Base-by-base conservation (phyloP, 2,888 invertebrate species). In the Platerodrilus igneus region DNA sequence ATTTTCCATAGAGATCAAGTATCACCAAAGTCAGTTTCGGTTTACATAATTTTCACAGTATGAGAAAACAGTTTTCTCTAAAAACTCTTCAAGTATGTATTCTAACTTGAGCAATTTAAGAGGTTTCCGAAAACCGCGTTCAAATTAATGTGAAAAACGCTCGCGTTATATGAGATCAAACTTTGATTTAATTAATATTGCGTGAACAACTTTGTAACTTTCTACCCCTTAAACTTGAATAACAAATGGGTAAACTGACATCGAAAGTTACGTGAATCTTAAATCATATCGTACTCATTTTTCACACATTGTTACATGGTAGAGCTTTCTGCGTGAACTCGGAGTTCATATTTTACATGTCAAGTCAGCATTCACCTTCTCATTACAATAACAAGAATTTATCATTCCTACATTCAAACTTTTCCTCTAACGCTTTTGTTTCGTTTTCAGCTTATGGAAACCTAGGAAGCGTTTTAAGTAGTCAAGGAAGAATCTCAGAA, bases 381-480 rank as follows among this genome's bases (percentile, higher is more conserved):
- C 22, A 17, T 25, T 37, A 37, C n/a, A n/a, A n/a, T n/a, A n/a
- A n/a, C n/a, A n/a, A n/a, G n/a, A n/a, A n/a, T n/a, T n/a, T n/a
- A n/a, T n/a, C n/a, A n/a, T n/a, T n/a, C n/a, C n/a, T n/a, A n/a
- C n/a, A n/a, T n/a, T n/a, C n/a, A n/a, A n/a, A n/a, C n/a, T n/a
- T n/a, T n/a, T n/a, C n/a, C n/a, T n/a, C n/a, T n/a, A n/a, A n/a
- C n/a, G n/a, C n/a, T n/a, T n/a, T n/a, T n/a, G n/a, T n/a, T n/a
- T n/a, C n/a, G n/a, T n/a, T 76, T 77, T 50, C 79, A 94, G 95
- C 95, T 30, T 90, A 90, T 72, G 95, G 95, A 48, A 97, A 97
- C 74, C 77, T 96, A 68, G 97, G 95, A 63, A 94, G 94, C 70
- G 87, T 96, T 59, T 78, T 94, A 60, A 94, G 90, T 66, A 81